Evolutionary conservation across 2,113 vertebrate genomes (phyloP), one percentile per base, ranked within the genome.

Genomic region (Sphyrna mokarran): DNA sequence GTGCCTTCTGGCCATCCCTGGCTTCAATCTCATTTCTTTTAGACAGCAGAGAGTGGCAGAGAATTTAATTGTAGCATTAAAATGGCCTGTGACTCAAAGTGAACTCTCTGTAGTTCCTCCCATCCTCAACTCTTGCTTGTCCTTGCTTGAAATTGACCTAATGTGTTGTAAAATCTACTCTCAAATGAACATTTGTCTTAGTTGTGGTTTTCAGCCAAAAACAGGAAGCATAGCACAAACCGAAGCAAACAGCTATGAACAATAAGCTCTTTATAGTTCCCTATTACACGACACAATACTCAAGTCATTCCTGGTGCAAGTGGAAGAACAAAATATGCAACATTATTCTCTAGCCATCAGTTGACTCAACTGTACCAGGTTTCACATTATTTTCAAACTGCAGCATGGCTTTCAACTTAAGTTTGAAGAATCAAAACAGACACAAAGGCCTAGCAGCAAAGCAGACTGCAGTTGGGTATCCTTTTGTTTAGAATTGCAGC

Each of bases 221-320:
- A 10, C 33, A 40, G 90, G 29, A 68, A 22, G n/a, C 63, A 94
- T 11, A 40, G 58, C 9, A 69, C 22, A 20, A 94, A 26, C 7
- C 37, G n/a, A 66, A 68, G 86, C 87, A 90, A 48, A 58, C 90
- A 68, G 61, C 63, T 94, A 61, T 94, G n/a, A 94, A 93, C 29
- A 93, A 94, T 94, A 94, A 94, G 29, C 63, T 20, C 63, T 69
- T 94, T 63, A 66, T 68, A 40, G 66, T 40, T 66, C n/a, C 33
- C 33, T 94, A 40, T 40, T 16, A 63, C 66, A 18, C 66, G 7
- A 93, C 63, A 93, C 26, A 90, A 33, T 61, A 48, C 54, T 61
- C 29, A 33, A 93, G 61, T 37, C 90, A 93, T 68, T 9, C 20
- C 58, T 33, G 37, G 16, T 11, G 11, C 10, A 61, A 54, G 8